Evolutionary conservation across 2,888 invertebrate genomes (phyloP), one percentile per base, ranked within the genome.

Genomic region (Drosophila macrothrix): DNA sequence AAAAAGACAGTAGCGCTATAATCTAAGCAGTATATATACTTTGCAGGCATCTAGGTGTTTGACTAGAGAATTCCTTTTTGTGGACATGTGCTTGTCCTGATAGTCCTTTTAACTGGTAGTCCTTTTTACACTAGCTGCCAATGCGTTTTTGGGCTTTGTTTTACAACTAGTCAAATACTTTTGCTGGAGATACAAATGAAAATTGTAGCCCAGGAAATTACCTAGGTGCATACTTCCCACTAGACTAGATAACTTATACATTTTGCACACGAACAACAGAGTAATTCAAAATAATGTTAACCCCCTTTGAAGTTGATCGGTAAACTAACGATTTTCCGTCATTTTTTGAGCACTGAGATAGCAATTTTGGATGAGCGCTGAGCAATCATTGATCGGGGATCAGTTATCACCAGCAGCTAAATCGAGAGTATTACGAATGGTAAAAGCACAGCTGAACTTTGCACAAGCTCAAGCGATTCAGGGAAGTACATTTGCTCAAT

Each of bases 401-500:
- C 43, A 22, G 58, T 58, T 43, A 41, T 41, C 41, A 19, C 22
- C 4, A 29, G 4, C 4, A 46, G 43, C 46, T 54, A 46, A 29
- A 54, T 12, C n/a, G 70, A 60, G 54, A 61, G 55, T 50, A 19
- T 49, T 69, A 58, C 61, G 35, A 64, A 14, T 37, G 64, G 70
- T 68, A 59, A 60, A 58, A 73, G 54, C 59, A 62, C 62, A 59
- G 28, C 33, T 76, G 62, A 60, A 69, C 77, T 76, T 76, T 73
- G 76, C 56, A 67, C 73, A 52, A 74, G 52, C 46, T 29, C 25
- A 41, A 41, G 28, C 43, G 12, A 43, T 58, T 50, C 31, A 75
- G 77, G 72, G 65, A 77, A 76, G 65, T 77, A 77, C 78, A 77
- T 59, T 66, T 33, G 39, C 25, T 33, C 41, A 60, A 56, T 35